Evolutionary conservation across 2,888 invertebrate genomes (phyloP).

Genomic region (Tricholauxania praeusta): DNA sequence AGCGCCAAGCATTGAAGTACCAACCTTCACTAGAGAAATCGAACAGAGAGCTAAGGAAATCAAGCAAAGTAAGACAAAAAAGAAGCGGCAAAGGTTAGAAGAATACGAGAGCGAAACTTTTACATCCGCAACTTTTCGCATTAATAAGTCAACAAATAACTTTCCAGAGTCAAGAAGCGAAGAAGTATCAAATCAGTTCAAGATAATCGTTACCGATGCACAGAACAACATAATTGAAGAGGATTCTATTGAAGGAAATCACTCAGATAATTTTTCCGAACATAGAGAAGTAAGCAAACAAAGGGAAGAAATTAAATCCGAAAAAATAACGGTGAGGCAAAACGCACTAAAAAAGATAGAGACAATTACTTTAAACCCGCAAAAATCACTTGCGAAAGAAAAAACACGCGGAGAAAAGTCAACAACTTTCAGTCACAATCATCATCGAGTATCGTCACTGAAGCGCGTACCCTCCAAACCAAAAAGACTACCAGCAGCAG

Average conservation of each 20-base stretch:
- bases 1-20: constrained; percentile 61
- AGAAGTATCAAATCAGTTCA: constrained; percentile 52
- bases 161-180: not conserved
- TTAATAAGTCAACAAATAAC: constrained; percentile 46
- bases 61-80: constrained; percentile 42
- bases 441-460: constrained; percentile 45
- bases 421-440: constrained; percentile 34
- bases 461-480: constrained; percentile 53
- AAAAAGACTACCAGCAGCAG: constrained; percentile 45
- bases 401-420: constrained; percentile 35
- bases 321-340: no score
- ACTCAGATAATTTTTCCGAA: constrained; percentile 8
- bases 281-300: not conserved
- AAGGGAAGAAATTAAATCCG: constrained; percentile 3
- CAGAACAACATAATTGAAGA: constrained; percentile 66
- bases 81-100: constrained; percentile 28
- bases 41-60: constrained; percentile 61
- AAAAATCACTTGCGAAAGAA: not conserved
- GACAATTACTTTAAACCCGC: not conserved
- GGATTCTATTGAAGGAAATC: constrained; percentile 59
- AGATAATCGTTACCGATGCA: constrained; percentile 66
- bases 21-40: constrained; percentile 61
- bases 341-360: not conserved
- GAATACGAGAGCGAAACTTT: constrained; percentile 19
- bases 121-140: constrained; percentile 32